Evolutionary conservation across 2,113 vertebrate genomes (phyloP), one percentile per base, ranked within the genome.

Genomic region (Sinocyclocheilus grahami): DNA sequence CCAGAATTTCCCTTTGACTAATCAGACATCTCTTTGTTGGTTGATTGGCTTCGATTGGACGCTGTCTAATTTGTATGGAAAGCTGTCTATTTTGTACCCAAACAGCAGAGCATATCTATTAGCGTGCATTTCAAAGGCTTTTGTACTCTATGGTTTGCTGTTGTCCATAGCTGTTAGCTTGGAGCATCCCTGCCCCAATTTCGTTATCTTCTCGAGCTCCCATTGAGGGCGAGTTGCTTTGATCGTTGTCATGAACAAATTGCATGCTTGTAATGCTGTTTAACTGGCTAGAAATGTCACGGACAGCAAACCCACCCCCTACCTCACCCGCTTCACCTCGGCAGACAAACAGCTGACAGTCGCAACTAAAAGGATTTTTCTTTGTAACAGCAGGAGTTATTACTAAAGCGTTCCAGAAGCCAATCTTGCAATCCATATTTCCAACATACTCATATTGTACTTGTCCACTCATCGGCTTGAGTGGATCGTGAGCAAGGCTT

Each of bases 161-260:
- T 81, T 65, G 78, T 81, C 76, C 78, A 3, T 81, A 81, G 78
- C 33, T 65, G 60, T 81, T 81, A 10, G 60, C 58, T 79, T 58
- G 30, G 53, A 60, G 77, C 30, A n/a, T 60, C 53, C 46, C 78
- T 63, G 58, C n/a, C 60, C 79, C 62, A 69, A 67, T 67, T 69
- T 67, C 0, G 8, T 67, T 69, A 67, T 82, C 62, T 67, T 65
- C 60, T 30, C 20, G 10, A 48, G 81, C 46, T 69, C 39, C 60
- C 37, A 81, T 81, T 65, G 39, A n/a, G 13, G 22, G 22, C n/a
- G 39, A 63, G n/a, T 46, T 62, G 60, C 33, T 81, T 81, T 81
- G 60, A 81, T 81, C 37, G 60, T 60, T 46, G 60, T 46, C 78
- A 46, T 81, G 60, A 65, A 81, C 78, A 63, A 81, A 63, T 63